A percentile compares a stretch with the other conserved stretches of the same genome.
Conservation (phyloP, 2,888 invertebrate genomes). For the Meliscaeva auricollis region DNA sequence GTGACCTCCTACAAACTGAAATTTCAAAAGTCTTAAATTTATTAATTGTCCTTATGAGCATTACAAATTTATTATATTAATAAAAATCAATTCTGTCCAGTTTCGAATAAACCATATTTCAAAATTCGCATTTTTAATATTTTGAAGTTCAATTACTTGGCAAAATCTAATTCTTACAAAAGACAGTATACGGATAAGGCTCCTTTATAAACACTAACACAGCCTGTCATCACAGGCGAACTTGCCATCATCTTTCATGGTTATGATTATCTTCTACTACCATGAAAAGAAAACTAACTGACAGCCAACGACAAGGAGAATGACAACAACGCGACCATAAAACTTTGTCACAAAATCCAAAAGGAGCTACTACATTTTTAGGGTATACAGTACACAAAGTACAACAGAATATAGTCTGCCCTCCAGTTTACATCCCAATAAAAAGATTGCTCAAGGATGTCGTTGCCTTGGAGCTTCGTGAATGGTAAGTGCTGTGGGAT, state of each 20-base stretch:
- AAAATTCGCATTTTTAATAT: too few species aligned
- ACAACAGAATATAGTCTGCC: not conserved
- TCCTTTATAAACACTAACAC: too few species aligned
- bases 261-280: conserved; percentile 39
- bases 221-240: not conserved
- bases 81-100: too few species aligned
- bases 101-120: too few species aligned
- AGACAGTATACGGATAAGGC: too few species aligned
- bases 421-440: conserved; percentile 19
- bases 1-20: too few species aligned
- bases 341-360: conserved; percentile 15
- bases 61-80: too few species aligned
- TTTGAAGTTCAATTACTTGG: too few species aligned
- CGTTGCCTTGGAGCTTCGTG: not conserved
- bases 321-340: conserved; percentile 4
- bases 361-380: not conserved
- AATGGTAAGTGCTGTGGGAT: not conserved
- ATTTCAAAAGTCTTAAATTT: too few species aligned
- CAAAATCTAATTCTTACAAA: too few species aligned
- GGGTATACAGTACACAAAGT: not conserved
- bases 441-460: conserved; percentile 7
- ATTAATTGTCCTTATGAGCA: too few species aligned
- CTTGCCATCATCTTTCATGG: conserved; percentile 29
- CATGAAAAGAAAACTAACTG: not conserved
- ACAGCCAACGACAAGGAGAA: not conserved